A percentile compares a stretch with the other conserved stretches of the same genome.
Evolutionary conservation across 2,888 invertebrate genomes (phyloP).

Genomic region (Pasiphila rectangulata): DNA sequence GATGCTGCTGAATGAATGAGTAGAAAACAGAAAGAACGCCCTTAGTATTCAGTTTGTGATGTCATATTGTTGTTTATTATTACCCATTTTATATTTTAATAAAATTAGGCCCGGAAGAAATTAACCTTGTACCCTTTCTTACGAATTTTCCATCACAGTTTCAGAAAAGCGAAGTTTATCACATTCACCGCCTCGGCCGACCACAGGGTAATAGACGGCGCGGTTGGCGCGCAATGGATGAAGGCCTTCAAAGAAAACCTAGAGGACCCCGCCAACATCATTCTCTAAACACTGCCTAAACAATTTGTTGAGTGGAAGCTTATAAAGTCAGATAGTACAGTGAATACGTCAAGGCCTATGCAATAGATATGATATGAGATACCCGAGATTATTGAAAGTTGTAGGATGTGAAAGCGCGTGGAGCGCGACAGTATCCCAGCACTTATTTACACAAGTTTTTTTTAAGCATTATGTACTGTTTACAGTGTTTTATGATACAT

Average conservation of each 20-base stretch:
- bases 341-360: not conserved
- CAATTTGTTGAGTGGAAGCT: constrained; percentile 43
- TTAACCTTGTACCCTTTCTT: constrained; percentile 7
- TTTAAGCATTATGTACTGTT: no score
- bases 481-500: no score
- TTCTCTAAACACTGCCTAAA: constrained; percentile 83
- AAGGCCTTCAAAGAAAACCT: constrained; percentile 92
- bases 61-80: no score
- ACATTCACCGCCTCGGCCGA: constrained; percentile 97
- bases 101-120: no score
- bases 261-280: constrained; percentile 96
- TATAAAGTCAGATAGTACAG: not conserved
- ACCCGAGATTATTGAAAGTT: no score
- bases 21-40: no score
- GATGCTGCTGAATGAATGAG: no score
- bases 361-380: not conserved
- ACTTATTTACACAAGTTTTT: no score
- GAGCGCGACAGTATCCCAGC: no score
- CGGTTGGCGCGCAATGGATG: constrained; percentile 98
- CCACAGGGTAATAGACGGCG: constrained; percentile 98
- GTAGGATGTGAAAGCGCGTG: no score
- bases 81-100: no score
- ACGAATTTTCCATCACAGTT: constrained; percentile 82
- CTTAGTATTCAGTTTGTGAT: no score
- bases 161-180: constrained; percentile 87